These are phyloP conservation scores for Euthynnus affinis DNA, from an alignment of 2,797 vertebrate species.

Conservation along the genomic window DNA sequence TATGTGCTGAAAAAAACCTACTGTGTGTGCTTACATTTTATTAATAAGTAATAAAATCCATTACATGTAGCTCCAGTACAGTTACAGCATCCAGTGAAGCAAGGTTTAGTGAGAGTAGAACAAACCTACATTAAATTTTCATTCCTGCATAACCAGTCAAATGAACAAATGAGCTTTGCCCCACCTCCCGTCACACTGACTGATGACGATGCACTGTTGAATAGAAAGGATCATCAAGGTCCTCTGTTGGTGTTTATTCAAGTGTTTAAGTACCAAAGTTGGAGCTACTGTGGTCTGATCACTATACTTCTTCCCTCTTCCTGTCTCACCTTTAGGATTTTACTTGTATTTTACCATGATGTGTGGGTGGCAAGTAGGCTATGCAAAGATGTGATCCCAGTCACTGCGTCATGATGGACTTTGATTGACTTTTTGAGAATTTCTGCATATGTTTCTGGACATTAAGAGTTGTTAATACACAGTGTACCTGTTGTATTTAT, in stretches of 20 bases:
- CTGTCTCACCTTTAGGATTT: conserved; percentile 22
- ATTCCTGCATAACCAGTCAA: conserved; percentile 23
- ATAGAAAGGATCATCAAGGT: conserved; percentile 5
- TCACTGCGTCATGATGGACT: conserved; percentile 29
- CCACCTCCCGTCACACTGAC: conserved; percentile 3
- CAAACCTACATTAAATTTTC: conserved; percentile 35
- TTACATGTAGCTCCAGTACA: conserved; percentile 53
- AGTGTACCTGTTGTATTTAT: conserved; percentile 59
- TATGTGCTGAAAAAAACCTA: conserved; percentile 24
- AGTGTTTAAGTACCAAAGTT: conserved; percentile 13
- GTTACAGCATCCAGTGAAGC: conserved; percentile 50
- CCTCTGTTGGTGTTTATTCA: conserved; percentile 19
- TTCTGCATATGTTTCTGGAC: conserved; percentile 36
- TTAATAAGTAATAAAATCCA: conserved; percentile 35
- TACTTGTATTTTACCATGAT: conserved; percentile 6
- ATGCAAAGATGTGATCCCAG: conserved; percentile 30
- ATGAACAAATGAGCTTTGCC: conserved; percentile 32
- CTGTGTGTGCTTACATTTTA: conserved; percentile 37
- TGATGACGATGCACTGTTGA: conserved; percentile 31
- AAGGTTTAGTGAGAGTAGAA: conserved; percentile 51
- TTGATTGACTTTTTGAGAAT: conserved; percentile 34
- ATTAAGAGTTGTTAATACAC: conserved; percentile 45
- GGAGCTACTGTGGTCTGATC: not conserved
- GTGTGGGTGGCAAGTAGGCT: conserved; percentile 35
- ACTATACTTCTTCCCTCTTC: conserved; percentile 15